Conservation (phyloP, 2,888 invertebrate genomes). For the Theretra japonica region DNA sequence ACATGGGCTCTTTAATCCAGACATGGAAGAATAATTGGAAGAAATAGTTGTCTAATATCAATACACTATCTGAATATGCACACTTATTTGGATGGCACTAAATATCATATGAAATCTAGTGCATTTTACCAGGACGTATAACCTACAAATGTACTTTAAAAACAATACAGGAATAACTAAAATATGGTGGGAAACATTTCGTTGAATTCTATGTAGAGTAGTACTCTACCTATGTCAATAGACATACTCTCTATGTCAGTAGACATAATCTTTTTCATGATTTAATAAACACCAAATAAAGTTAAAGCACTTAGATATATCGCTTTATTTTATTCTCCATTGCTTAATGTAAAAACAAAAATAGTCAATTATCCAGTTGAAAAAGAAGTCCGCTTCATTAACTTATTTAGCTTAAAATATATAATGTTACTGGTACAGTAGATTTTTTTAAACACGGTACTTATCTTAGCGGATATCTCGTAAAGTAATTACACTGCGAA, state of each 20-base stretch:
- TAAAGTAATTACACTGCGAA: background rate
- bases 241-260: too few relatives aligned
- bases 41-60: background rate
- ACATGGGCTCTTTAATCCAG: background rate
- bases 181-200: too few relatives aligned
- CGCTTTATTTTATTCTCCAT: background rate
- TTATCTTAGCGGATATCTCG: constrained; percentile 10
- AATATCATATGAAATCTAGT: too few relatives aligned
- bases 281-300: too few relatives aligned
- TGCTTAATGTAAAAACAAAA: background rate
- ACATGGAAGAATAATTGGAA: background rate
- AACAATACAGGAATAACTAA: too few relatives aligned
- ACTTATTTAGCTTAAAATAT: background rate
- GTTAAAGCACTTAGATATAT: too few relatives aligned
- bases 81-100: background rate
- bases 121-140: too few relatives aligned
- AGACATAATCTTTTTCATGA: too few relatives aligned
- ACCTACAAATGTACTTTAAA: too few relatives aligned
- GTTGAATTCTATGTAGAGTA: too few relatives aligned
- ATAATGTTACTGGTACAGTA: background rate
- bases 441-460: background rate
- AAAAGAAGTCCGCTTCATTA: background rate
- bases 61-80: background rate
- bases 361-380: background rate
- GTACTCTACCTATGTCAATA: too few relatives aligned